Base-by-base conservation (phyloP, 2,113 vertebrate genomes). In the Ophiodon elongatus region DNA sequence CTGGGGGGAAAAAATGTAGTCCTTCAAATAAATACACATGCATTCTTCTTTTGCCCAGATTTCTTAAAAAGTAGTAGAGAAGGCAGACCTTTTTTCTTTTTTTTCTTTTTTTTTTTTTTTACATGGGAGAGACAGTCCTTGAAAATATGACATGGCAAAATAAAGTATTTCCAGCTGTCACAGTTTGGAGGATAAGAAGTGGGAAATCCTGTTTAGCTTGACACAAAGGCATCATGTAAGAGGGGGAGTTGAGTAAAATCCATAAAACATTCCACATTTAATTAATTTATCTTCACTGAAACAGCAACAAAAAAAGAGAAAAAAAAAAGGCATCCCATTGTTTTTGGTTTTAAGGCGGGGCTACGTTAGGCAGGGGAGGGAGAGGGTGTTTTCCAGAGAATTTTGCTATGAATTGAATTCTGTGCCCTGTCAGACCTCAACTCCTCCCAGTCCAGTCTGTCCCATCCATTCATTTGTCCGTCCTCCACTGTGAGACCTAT, bases 331-430 rank as follows among this genome's bases (percentile, higher is more conserved):
- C 91, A 93, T 94, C 90, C 92, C 83, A 93, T 84, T 85, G 90
- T 94, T 95, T 95, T 94, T 94, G 93, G 94, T 92, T 93, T 95
- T 94, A 95, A 95, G 94, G 94, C 92, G 87, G 92, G 80, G 91
- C 91, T 93, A 92, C 83, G 71, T 89, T 56, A 73, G 67, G 88
- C 62, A 8, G 75, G 62, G 76, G 79, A 70, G 70, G 77, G 76
- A 17, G 56, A 43, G 50, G 60, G 60, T 25, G 0, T 66, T 73
- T 70, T 68, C 82, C 85, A 47, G 25, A 85, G 57, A 86, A 71
- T 31, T 66, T 64, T 73, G 56, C 57, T 63, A 43, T 79, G 35
- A 60, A 64, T 81, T 56, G 4, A 56, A 65, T 87, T 64, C 83
- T 86, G 84, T 91, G 88, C 83, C 89, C 78, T 73, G 39, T 76